A percentile compares a stretch with the other conserved stretches of the same genome.
These are phyloP conservation scores for Apodemia hepburni DNA, from an alignment of 2,888 invertebrate genomes.

Conservation along the genomic window DNA sequence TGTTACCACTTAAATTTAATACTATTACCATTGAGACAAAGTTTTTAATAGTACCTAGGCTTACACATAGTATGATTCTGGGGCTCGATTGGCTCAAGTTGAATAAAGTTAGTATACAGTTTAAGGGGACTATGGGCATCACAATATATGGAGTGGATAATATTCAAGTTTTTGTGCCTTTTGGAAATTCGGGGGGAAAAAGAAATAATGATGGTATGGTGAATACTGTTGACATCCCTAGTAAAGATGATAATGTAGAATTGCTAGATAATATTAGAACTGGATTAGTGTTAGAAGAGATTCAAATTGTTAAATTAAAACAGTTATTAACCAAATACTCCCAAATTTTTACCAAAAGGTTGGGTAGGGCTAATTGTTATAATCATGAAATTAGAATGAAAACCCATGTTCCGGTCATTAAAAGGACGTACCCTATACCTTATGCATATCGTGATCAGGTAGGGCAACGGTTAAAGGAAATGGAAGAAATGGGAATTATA, in stretches of 20 bases:
- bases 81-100: conserved; percentile 27
- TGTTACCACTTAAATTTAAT: conserved; percentile 20
- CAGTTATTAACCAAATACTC: conserved; percentile 12
- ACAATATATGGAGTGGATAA: not conserved
- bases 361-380: conserved; percentile 32
- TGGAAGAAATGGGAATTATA: conserved; percentile 30
- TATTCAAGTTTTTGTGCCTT: not conserved
- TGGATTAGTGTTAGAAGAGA: not conserved
- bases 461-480: conserved; percentile 28
- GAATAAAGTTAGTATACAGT: conserved; percentile 8
- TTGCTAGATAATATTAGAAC: not conserved
- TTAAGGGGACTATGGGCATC: conserved; percentile 3
- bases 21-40: not conserved
- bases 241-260: no score
- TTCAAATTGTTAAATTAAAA: not conserved
- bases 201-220: no score
- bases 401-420: conserved; percentile 26
- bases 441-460: conserved; percentile 32
- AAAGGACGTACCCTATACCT: conserved; percentile 31
- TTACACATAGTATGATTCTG: conserved; percentile 21
- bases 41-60: conserved; percentile 21
- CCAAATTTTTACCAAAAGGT: conserved; percentile 17
- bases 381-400: conserved; percentile 31
- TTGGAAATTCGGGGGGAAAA: not conserved
- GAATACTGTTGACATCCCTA: no score